Base-by-base conservation (phyloP, 1,140 invertebrate species). In the Lucilia cuprina region DNA sequence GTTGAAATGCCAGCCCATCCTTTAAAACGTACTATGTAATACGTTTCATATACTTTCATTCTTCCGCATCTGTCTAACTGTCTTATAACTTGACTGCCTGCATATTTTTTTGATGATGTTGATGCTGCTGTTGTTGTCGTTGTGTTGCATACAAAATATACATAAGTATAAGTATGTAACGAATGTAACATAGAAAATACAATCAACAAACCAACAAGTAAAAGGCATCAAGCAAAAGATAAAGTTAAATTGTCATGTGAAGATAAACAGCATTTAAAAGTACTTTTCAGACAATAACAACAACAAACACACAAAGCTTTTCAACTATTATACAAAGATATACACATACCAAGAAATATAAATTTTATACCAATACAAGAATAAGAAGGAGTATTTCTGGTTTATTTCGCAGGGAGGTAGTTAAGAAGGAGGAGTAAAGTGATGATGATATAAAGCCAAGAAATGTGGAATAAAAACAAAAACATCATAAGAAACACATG, bases 231-330 rank as follows among this genome's bases (percentile, higher is more conserved):
- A 82, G 78, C 41, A 25, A 50, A 85, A 85, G 85, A 86, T 85
- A 82, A 85, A 85, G 82, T 84, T 85, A 86, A 86, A 85, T 83
- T 86, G 86, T 86, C 85, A 83, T 83, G 82, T 77, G 84, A 84
- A 85, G 84, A 86, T 86, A 86, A 86, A 86, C 85, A 86, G 86
- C 86, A 86, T 83, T 82, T 65, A 65, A 25, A 49, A 50, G n/a
- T 19, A 78, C 41, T 25, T 25, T 80, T 9, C 65, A 25, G 41
- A 41, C 41, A 41, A 41, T 5, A 8, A 41, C 25, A 30, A 30
- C 25, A 30, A 30, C 25, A 30, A 30, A 30, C 25, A 30, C 25
- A 30, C 41, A 70, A 70, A 10, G 65, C 19, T 10, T 9, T 4
- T 17, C 19, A 5, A 60, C 17, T 17, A 8, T 60, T 9, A 70